Evolutionary conservation across 1,140 invertebrate genomes (phyloP), one percentile per base, ranked within the genome.

Genomic region (Drosophila bipectinata): DNA sequence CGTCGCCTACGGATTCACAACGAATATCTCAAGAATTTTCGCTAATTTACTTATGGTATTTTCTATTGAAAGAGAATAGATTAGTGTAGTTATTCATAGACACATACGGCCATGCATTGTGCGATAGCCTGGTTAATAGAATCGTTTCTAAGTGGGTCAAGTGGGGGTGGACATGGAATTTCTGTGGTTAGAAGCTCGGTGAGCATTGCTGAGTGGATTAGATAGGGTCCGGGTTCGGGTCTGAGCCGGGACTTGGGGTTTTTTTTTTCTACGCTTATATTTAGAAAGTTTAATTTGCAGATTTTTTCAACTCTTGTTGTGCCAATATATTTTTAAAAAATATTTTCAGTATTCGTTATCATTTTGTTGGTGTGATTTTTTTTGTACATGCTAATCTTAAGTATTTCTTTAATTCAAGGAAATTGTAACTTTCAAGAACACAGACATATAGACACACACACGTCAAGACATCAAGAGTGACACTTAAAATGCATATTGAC

Each of bases 281-380:
- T 63, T 68, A 75, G 56, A 67, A 49, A 44, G 59, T 52, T 63
- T 7, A 48, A 7, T 52, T 67, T 63, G 57, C 37, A 39, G 30
- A 39, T 63, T 48, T 59, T 48, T 62, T 67, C 72, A 84, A 79
- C 72, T 72, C 57, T 24, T 37, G 56, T 73, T 69, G 62, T 84
- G 77, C 77, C 57, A 81, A 74, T 82, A 78, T 78, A 78, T 81
- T 81, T 85, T 87, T 87, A 66, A 74, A 81, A 85, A 85, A 78
- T 81, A 85, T 71, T 79, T 45, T 45, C 72, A 44, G 15, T 32
- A 63, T 56, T 66, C 21, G 53, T 66, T 44, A 57, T 60, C 28
- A 44, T 34, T 69, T 62, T 64, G 41, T 26, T 56, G 41, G 12
- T 49, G 44, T 12, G 44, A 12, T 56, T 63, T 48, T 49, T 48